Percentiles rank a stretch among this genome's conserved stretches.
Conservation (phyloP, 2,113 vertebrate genomes). For the Trogon melanurus region DNA sequence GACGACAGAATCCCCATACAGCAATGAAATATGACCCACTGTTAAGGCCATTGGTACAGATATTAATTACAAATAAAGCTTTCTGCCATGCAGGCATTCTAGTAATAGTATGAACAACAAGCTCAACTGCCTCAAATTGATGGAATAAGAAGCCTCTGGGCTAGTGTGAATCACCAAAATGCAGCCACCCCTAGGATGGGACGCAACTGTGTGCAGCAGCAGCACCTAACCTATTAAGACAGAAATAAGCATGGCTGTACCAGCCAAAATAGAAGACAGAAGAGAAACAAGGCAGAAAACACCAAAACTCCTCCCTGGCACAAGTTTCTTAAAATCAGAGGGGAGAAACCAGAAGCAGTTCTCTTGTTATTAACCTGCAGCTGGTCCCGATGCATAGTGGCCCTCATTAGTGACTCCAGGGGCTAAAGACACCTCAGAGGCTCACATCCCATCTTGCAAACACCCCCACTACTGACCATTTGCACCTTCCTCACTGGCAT, state of each 20-base stretch:
- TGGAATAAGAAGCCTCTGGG: neutral
- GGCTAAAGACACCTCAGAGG: neutral
- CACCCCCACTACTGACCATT: neutral
- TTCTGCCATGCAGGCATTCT: constrained; percentile 9
- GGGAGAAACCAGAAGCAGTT: neutral
- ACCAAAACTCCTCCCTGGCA: neutral
- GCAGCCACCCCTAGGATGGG: neutral
- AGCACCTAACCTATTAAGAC: constrained; percentile 28
- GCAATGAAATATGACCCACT: constrained; percentile 3
- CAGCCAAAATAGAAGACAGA: constrained; percentile 5
- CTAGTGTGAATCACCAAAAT: constrained; percentile 35
- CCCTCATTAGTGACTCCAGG: neutral
- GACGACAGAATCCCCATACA: neutral
- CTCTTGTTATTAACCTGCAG: neutral
- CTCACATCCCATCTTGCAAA: neutral
- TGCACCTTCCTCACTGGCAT: neutral
- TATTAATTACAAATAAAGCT: constrained; percentile 39
- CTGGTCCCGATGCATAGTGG: neutral
- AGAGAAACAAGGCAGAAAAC: neutral
- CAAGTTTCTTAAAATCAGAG: neutral
- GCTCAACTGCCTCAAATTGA: constrained; percentile 20
- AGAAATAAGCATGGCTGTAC: neutral
- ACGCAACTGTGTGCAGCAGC: constrained; percentile 15
- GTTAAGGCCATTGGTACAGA: neutral
- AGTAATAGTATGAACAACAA: neutral